These are phyloP conservation scores for Aplochiton taeniatus DNA, from an alignment of 2,797 vertebrate genomes.

Conservation along the genomic window DNA sequence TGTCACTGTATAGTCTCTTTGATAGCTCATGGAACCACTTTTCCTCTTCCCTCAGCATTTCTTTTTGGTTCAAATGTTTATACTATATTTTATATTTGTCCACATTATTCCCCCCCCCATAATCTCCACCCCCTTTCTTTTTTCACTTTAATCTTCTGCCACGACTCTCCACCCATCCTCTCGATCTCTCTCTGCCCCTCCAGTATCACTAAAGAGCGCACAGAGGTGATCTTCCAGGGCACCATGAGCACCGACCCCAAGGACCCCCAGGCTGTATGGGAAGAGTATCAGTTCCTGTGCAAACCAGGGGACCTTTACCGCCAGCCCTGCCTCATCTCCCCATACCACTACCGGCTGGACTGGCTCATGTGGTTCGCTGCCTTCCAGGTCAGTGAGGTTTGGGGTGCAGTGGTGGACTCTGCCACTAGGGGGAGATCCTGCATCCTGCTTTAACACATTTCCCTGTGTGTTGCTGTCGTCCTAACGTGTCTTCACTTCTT, in stretches of 20 bases:
- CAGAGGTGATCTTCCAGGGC: constrained; percentile 90
- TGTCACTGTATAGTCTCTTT: not conserved
- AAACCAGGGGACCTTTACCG: constrained; percentile 84
- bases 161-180: not conserved
- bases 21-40: too few species aligned
- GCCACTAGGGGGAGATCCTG: too few species aligned
- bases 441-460: too few species aligned
- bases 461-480: not conserved
- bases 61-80: not conserved
- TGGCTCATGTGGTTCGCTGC: constrained; percentile 99
- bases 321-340: constrained; percentile 86
- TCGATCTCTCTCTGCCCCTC: not conserved
- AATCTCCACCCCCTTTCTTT: not conserved
- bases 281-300: constrained; percentile 93
- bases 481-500: not conserved
- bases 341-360: constrained; percentile 95
- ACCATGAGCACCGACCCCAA: constrained; percentile 83
- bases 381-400: constrained; percentile 83
- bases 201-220: constrained; percentile 92
- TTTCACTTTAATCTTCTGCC: not conserved
- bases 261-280: constrained; percentile 81
- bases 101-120: not conserved
- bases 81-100: too few species aligned
- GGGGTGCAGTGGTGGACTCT: too few species aligned
- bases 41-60: too few species aligned